Percentiles rank a stretch among this genome's conserved stretches.
These are phyloP conservation scores for Tympanuchus pallidicinctus DNA, from an alignment of 2,113 vertebrate genomes.

Conservation along the genomic window DNA sequence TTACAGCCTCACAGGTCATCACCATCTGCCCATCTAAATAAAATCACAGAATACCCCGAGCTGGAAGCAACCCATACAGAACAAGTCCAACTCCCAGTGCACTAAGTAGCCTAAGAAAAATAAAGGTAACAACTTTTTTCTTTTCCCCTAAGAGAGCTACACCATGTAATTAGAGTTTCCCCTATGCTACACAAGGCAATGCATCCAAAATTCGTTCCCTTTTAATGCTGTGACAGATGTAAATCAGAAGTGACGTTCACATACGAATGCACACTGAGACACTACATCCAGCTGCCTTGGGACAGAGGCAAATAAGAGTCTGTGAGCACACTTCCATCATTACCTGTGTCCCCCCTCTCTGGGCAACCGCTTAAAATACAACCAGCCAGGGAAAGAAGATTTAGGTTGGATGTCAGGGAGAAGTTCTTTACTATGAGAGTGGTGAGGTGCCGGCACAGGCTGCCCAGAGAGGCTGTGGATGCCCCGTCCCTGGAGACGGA, in stretches of 20 bases:
- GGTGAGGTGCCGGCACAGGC: too few species aligned
- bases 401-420: too few species aligned
- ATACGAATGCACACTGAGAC: not conserved
- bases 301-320: not conserved
- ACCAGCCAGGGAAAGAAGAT: not conserved
- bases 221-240: not conserved
- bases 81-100: too few species aligned
- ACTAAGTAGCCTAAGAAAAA: not conserved
- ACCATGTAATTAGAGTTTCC: not conserved
- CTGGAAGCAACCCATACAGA: too few species aligned
- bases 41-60: too few species aligned
- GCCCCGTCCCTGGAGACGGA: not conserved
- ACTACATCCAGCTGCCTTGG: fast-evolving
- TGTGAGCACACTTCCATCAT: not conserved
- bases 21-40: not conserved
- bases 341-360: not conserved
- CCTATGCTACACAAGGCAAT: not conserved
- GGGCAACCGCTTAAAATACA: not conserved
- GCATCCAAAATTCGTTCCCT: not conserved
- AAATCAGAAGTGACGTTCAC: not conserved
- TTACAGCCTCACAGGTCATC: not conserved
- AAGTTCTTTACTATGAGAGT: too few species aligned
- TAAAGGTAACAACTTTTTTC: not conserved
- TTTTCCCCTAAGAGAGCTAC: not conserved
- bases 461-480: too few species aligned